Base-by-base conservation (phyloP, 2,113 vertebrate species). In the Aramus guarauna region DNA sequence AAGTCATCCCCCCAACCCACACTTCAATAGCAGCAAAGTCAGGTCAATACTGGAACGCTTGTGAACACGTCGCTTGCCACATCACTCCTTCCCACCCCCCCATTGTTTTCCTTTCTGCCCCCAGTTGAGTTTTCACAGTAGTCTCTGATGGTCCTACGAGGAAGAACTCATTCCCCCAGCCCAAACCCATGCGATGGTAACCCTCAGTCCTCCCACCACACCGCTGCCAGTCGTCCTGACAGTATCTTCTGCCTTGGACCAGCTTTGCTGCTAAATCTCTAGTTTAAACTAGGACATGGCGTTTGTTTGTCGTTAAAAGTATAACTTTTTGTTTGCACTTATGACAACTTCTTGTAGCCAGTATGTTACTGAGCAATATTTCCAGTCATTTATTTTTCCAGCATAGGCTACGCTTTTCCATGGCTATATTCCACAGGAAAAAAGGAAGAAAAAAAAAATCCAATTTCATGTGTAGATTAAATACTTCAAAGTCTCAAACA, bases 401-500 rank as follows among this genome's bases (percentile, higher is more conserved):
- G 91, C 58, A 85, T 73, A 95, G 55, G 68, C 77, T 88, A 59
- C n/a, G 66, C 66, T 74, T 96, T 97, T 96, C 92, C 45, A 92
- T 88, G 37, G 66, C 77, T 96, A 79, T 95, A 79, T 53, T 93
- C 83, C 75, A 75, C 43, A 45, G 18, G 14, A 52, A 27, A 30
- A 12, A 15, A 48, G n/a, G 23, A 41, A n/a, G n/a, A 13, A 41
- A 63, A 63, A 63, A 45, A 50, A 74, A 56, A 6, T 84, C 66
- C 36, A 48, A 71, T 87, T 94, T 94, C 34, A 39, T 15, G 53
- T 90, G 80, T 85, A 87, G 91, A 95, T 76, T 1, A 94, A 95
- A 94, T 87, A 94, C 84, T 97, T 96, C 92, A 95, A 95, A 94
- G 83, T 91, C 88, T 89, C 56, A 53, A 39, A 91, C 45, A 29